Conservation (phyloP, 2,113 vertebrate genomes). For the Sardina pilchardus region DNA sequence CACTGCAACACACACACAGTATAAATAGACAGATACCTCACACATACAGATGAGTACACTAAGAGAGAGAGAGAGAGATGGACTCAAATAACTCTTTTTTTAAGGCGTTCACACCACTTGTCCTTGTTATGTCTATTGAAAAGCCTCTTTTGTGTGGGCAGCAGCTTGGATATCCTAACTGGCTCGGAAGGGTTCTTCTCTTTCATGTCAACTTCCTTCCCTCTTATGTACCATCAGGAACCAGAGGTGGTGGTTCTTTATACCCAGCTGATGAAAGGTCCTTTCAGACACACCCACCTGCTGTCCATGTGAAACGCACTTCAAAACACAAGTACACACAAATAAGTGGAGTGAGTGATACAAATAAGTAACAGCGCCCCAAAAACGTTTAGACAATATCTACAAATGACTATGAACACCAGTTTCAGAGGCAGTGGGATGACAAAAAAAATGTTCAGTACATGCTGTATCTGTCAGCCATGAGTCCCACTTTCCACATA, state of each 20-base stretch:
- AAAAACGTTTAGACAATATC: background rate
- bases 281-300: conserved; percentile 43
- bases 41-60: background rate
- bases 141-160: conserved; percentile 51
- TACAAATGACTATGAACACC: background rate
- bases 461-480: background rate
- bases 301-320: background rate
- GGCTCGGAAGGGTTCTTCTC: conserved; percentile 52
- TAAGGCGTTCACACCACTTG: conserved; percentile 51
- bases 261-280: conserved; percentile 57
- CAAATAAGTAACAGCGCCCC: background rate
- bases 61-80: background rate
- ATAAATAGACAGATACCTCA: conserved; percentile 17
- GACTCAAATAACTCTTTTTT: background rate
- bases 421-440: background rate
- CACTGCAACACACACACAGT: background rate
- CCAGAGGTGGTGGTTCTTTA: conserved; percentile 51
- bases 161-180: conserved; percentile 57
- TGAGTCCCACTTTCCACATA: background rate
- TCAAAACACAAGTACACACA: background rate
- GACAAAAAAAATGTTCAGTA: background rate
- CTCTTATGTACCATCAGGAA: conserved; percentile 42
- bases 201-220: conserved; percentile 65
- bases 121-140: conserved; percentile 49
- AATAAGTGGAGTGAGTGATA: background rate